Evolutionary conservation across 2,113 vertebrate species (phyloP).

Genomic region (Plestiodon gilberti): DNA sequence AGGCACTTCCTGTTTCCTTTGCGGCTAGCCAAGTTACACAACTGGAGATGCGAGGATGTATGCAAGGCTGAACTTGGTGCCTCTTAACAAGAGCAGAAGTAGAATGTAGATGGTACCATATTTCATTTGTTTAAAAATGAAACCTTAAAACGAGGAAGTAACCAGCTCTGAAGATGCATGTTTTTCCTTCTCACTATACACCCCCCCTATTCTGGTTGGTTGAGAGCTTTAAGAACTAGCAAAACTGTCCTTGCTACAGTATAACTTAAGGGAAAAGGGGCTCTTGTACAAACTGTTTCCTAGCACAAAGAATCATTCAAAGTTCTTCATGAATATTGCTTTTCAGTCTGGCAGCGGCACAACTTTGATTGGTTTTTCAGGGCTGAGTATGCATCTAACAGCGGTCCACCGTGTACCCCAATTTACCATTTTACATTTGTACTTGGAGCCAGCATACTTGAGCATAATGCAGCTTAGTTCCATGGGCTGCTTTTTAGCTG

Average conservation of each 20-base stretch:
- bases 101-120: too few species aligned
- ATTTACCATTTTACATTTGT: background rate
- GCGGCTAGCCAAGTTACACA: background rate
- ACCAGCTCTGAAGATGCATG: too few species aligned
- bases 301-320: background rate
- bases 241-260: background rate
- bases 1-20: conserved; percentile 1
- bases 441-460: background rate
- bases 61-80: background rate
- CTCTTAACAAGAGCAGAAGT: background rate
- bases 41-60: background rate
- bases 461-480: background rate
- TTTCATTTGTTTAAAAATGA: too few species aligned
- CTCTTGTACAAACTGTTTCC: background rate
- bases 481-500: background rate
- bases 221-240: background rate
- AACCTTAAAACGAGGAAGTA: background rate
- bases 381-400: background rate
- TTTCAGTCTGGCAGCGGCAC: background rate
- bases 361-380: background rate
- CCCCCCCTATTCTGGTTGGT: background rate
- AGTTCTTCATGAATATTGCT: background rate
- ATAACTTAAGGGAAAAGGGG: background rate
- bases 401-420: background rate
- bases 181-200: background rate